A percentile compares a stretch with the other conserved stretches of the same genome.
Conservation (phyloP, 1,140 invertebrate genomes). For the Orius laevigatus region DNA sequence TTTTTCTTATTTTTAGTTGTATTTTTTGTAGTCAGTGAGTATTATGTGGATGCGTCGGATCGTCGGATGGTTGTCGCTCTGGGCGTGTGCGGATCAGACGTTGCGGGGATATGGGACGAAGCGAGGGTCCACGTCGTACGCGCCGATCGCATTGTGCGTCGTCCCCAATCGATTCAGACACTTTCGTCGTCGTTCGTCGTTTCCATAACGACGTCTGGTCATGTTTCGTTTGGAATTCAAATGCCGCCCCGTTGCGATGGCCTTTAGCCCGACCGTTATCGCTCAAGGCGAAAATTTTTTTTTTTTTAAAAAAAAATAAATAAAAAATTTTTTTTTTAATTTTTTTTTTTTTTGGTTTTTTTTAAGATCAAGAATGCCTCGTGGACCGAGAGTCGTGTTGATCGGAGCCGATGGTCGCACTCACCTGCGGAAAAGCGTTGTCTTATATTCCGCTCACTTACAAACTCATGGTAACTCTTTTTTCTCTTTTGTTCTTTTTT, state of each 20-base stretch:
- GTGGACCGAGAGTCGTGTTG: conserved; percentile 43
- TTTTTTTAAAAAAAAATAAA: too few species aligned
- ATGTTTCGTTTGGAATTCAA: conserved; percentile 27
- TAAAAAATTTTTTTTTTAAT: too few species aligned
- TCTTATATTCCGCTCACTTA: conserved; percentile 45
- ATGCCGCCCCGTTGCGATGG: not conserved
- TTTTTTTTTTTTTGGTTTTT: too few species aligned
- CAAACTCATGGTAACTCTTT: conserved; percentile 43
- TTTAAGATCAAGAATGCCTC: conserved; percentile 38
- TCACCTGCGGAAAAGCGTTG: conserved; percentile 50
- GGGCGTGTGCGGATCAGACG: conserved; percentile 46
- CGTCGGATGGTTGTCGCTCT: conserved; percentile 34
- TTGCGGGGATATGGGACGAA: conserved; percentile 41
- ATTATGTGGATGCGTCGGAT: conserved; percentile 34
- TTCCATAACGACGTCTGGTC: conserved; percentile 26
- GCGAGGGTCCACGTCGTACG: conserved; percentile 38
- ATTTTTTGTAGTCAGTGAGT: conserved; percentile 33
- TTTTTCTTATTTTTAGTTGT: conserved; percentile 13
- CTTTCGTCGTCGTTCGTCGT: conserved; percentile 25
- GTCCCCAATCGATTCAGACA: conserved; percentile 32
- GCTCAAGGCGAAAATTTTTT: conserved; percentile 22
- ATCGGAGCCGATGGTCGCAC: conserved; percentile 43
- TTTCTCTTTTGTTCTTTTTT: too few species aligned
- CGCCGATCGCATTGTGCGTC: conserved; percentile 45
- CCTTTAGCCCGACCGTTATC: conserved; percentile 2